These are phyloP conservation scores for Eledone cirrhosa DNA, from an alignment of 2,888 invertebrate species.

Conservation along the genomic window DNA sequence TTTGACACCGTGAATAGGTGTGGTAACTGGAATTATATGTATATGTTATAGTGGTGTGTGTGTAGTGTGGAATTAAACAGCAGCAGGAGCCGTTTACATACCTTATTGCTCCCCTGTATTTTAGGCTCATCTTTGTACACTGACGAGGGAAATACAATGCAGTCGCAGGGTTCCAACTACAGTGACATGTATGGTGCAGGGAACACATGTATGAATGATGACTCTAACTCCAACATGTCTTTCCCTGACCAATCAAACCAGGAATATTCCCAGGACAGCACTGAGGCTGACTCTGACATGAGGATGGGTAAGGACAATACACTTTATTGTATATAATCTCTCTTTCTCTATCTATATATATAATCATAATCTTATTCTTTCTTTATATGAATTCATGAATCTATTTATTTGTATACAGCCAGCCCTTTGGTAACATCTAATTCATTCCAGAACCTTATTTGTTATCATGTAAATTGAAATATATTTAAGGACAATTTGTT, in stretches of 20 bases:
- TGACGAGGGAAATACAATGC: slow-evolving; percentile 58
- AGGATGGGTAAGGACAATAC: slow-evolving; percentile 42
- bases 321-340: background rate
- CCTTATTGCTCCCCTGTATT: slow-evolving; percentile 20
- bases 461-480: no score
- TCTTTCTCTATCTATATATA: no score
- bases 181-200: slow-evolving; percentile 45
- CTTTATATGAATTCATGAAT: no score
- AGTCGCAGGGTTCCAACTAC: slow-evolving; percentile 56
- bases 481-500: no score
- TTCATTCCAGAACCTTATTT: no score
- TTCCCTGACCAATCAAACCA: slow-evolving; percentile 51
- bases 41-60: background rate
- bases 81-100: background rate
- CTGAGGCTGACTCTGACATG: slow-evolving; percentile 52
- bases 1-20: no score
- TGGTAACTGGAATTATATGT: no score
- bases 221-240: slow-evolving; percentile 58
- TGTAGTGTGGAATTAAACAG: background rate
- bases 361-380: no score
- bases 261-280: slow-evolving; percentile 54
- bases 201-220: slow-evolving; percentile 53
- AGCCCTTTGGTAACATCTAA: no score
- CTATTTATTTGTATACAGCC: no score
- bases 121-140: slow-evolving; percentile 49